Percentiles rank a stretch among this genome's conserved stretches.
phyloP scores from a whole-genome alignment of 2,113 vertebrate genomes.

The Actenoides lindsayi region DNA sequence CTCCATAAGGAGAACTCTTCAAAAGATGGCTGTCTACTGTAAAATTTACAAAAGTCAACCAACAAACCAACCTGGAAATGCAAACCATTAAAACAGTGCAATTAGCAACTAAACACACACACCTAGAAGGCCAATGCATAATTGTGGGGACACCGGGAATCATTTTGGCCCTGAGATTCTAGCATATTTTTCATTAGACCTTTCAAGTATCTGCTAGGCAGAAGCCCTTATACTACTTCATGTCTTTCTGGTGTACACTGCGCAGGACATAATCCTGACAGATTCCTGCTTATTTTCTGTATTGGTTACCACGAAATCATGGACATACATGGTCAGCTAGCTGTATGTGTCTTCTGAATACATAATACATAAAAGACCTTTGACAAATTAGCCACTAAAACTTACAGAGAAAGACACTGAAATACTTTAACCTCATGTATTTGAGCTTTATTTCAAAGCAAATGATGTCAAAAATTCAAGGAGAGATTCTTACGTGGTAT shows the following conservation, averaged over 20 bases:
- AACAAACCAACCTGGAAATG: background rate
- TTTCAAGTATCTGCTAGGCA: background rate
- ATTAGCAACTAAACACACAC: background rate
- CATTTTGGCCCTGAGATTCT: background rate
- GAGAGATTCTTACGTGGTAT: background rate
- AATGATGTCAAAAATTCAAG: background rate
- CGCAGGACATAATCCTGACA: background rate
- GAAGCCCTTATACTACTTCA: background rate
- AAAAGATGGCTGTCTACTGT: background rate
- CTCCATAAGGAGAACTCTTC: background rate
- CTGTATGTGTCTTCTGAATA: background rate
- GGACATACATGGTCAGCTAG: fast-evolving
- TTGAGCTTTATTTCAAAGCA: background rate
- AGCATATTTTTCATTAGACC: background rate
- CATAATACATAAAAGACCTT: background rate
- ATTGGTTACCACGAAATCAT: background rate
- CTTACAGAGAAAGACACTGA: background rate
- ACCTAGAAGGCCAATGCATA: background rate
- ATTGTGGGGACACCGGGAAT: background rate
- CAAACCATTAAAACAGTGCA: background rate
- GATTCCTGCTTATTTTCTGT: background rate
- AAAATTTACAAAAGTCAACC: background rate
- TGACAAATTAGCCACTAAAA: background rate
- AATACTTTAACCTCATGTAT: background rate
- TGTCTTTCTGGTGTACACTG: background rate